Conservation (phyloP, 2,888 invertebrate genomes). For the Kryphioiulus occultus region DNA sequence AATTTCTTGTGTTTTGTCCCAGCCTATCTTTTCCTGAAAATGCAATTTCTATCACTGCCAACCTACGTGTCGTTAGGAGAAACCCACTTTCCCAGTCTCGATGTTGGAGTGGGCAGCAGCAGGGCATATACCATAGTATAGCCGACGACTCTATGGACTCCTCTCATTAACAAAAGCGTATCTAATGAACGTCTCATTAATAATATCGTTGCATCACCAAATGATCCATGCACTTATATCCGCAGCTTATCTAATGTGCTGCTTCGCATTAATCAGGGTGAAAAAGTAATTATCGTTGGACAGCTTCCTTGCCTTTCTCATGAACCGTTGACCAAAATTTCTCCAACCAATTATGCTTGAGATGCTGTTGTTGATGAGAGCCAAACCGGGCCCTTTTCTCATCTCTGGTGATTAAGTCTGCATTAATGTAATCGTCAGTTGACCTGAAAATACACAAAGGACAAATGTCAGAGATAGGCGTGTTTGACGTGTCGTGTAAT, state of each 20-base stretch:
- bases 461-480: background rate
- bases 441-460: background rate
- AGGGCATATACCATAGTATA: too few relatives aligned
- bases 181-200: too few relatives aligned
- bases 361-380: background rate
- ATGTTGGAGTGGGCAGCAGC: too few relatives aligned
- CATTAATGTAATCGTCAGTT: background rate
- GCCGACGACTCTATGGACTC: too few relatives aligned
- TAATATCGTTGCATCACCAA: too few relatives aligned
- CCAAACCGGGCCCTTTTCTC: background rate
- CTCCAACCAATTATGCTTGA: background rate
- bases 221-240: background rate
- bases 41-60: too few relatives aligned
- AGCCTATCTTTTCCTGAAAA: too few relatives aligned
- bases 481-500: background rate
- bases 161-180: too few relatives aligned
- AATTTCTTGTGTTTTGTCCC: too few relatives aligned
- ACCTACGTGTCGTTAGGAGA: too few relatives aligned
- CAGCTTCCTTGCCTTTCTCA: background rate
- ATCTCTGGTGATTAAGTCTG: background rate
- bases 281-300: background rate
- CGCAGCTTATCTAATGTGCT: background rate
- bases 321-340: background rate
- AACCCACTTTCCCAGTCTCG: too few relatives aligned
- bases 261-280: background rate